Evolutionary conservation across 1,140 invertebrate genomes (phyloP).

Genomic region (Bombus ignitus): DNA sequence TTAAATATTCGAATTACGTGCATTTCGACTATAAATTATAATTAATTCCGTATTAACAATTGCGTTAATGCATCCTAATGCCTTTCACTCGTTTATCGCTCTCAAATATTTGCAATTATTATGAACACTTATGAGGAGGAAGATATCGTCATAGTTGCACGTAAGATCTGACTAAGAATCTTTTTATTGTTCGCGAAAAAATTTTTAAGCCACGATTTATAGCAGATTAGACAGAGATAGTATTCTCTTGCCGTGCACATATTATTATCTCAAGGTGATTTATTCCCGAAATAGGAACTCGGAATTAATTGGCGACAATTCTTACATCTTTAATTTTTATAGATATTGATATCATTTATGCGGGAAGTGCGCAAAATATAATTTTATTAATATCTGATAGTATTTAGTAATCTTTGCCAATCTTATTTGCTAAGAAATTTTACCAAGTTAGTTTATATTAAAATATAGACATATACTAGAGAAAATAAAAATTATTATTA

Average conservation of each 20-base stretch:
- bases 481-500: background rate
- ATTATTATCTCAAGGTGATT: constrained; percentile 68
- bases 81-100: too few relatives aligned
- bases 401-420: background rate
- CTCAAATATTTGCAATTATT: background rate
- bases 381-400: background rate
- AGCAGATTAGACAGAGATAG: constrained; percentile 64
- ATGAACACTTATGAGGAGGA: background rate
- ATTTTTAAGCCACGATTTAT: constrained; percentile 57
- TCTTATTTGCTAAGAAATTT: background rate
- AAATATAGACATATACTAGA: background rate
- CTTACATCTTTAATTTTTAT: constrained; percentile 5
- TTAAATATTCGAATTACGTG: constrained; percentile 11
- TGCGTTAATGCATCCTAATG: background rate
- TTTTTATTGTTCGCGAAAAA: constrained; percentile 63
- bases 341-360: background rate
- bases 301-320: constrained; percentile 33
- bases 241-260: constrained; percentile 45
- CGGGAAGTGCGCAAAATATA: background rate
- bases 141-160: background rate
- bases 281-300: constrained; percentile 67
- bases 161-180: constrained; percentile 24
- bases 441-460: background rate
- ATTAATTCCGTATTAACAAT: background rate
- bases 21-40: background rate